Evolutionary conservation across 2,113 vertebrate species (phyloP).

Genomic region (Hemiscyllium ocellatum): DNA sequence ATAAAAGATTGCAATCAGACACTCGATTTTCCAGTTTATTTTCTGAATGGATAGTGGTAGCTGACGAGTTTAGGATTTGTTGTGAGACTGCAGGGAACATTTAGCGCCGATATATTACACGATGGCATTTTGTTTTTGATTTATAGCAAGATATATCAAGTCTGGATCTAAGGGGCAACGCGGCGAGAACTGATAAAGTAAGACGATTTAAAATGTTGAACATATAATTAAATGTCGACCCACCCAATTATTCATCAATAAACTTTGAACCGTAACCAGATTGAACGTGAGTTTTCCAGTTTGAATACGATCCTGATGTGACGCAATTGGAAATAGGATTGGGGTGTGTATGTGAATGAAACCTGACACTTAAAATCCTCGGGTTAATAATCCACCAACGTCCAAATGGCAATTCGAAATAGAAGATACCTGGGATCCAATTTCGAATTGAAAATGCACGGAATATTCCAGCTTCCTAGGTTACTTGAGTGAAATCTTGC

Average conservation of each 20-base stretch:
- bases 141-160: not conserved
- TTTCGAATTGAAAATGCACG: not conserved
- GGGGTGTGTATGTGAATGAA: too few relatives aligned
- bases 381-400: not conserved
- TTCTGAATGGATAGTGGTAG: not conserved
- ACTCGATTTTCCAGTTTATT: not conserved
- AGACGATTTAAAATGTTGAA: not conserved
- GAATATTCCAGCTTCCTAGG: not conserved
- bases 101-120: not conserved
- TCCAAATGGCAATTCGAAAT: not conserved
- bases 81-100: not conserved
- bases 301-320: not conserved
- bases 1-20: not conserved
- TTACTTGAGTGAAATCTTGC: too few relatives aligned
- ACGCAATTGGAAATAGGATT: not conserved
- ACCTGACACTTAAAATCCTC: not conserved
- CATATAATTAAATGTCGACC: constrained; percentile 6
- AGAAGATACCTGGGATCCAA: not conserved
- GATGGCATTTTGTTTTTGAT: not conserved
- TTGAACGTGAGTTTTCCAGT: not conserved
- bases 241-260: not conserved
- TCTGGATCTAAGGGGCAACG: not conserved
- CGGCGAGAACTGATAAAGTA: not conserved
- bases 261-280: constrained; percentile 17
- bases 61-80: not conserved